phyloP scores from a whole-genome alignment of 2,888 invertebrate species.

The Timandra comae region DNA sequence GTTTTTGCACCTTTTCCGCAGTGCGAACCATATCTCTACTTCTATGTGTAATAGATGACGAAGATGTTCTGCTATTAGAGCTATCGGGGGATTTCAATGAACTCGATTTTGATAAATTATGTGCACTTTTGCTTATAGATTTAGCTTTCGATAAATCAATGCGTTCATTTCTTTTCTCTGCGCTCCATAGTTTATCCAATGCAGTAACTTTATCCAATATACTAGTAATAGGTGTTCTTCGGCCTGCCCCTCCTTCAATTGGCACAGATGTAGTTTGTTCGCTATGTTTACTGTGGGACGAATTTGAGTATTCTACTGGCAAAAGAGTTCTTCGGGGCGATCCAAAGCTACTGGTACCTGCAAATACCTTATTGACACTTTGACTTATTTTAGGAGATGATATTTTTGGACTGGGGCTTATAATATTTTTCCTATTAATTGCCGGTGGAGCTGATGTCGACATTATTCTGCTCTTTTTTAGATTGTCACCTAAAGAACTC shows the following conservation, averaged over 20 bases:
- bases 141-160: conserved; percentile 54
- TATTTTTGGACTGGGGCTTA: conserved; percentile 23
- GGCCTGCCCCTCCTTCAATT: conserved; percentile 68
- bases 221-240: conserved; percentile 68
- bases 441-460: conserved; percentile 64
- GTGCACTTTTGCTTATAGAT: conserved; percentile 32
- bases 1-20: conserved; percentile 62
- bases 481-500: conserved; percentile 18
- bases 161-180: conserved; percentile 66
- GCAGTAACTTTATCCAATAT: conserved; percentile 70
- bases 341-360: conserved; percentile 64
- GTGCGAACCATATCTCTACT: conserved; percentile 70
- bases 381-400: conserved; percentile 29
- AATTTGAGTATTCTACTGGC: conserved; percentile 59
- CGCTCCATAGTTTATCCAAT: conserved; percentile 75
- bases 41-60: conserved; percentile 43
- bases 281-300: conserved; percentile 40
- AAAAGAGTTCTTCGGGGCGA: conserved; percentile 62
- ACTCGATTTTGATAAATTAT: conserved; percentile 19
- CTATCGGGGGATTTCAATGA: conserved; percentile 20
- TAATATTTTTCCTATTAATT: conserved; percentile 49
- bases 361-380: conserved; percentile 33
- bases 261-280: conserved; percentile 43
- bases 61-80: conserved; percentile 30
- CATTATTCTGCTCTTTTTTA: conserved; percentile 41